Evolutionary conservation across 1,140 invertebrate species (phyloP).

Genomic region (Euwallacea fornicatus): DNA sequence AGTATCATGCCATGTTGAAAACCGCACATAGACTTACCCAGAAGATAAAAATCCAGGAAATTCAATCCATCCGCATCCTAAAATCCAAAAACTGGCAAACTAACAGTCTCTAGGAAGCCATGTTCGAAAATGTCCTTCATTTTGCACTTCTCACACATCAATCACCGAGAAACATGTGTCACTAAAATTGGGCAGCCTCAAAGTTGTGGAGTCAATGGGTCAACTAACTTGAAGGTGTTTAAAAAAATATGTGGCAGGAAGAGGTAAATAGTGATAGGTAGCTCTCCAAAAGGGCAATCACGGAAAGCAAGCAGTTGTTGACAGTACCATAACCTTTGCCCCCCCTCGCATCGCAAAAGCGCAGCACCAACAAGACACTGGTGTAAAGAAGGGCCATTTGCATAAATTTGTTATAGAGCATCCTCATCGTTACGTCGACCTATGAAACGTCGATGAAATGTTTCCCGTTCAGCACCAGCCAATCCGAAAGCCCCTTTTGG

Average conservation of each 20-base stretch:
- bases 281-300: conserved; percentile 38
- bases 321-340: conserved; percentile 36
- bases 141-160: too few species aligned
- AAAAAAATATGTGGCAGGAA: conserved; percentile 19
- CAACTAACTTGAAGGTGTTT: too few species aligned
- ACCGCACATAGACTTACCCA: too few species aligned
- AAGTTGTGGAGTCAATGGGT: too few species aligned
- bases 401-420: conserved; percentile 39
- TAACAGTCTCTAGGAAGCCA: background rate
- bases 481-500: conserved; percentile 9
- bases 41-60: conserved; percentile 11
- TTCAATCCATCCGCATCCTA: conserved; percentile 9
- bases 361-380: conserved; percentile 40
- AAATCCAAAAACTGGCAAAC: background rate
- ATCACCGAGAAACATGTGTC: too few species aligned
- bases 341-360: conserved; percentile 37
- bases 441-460: conserved; percentile 28
- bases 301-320: conserved; percentile 31
- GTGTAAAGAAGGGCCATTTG: conserved; percentile 41
- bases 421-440: conserved; percentile 35
- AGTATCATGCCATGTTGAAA: too few species aligned
- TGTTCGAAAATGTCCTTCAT: background rate
- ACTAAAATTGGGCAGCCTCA: too few species aligned
- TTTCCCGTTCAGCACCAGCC: background rate
- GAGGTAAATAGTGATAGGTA: conserved; percentile 26